Base-by-base conservation (phyloP, 2,113 vertebrate species). In the Halichoerus grypus region DNA sequence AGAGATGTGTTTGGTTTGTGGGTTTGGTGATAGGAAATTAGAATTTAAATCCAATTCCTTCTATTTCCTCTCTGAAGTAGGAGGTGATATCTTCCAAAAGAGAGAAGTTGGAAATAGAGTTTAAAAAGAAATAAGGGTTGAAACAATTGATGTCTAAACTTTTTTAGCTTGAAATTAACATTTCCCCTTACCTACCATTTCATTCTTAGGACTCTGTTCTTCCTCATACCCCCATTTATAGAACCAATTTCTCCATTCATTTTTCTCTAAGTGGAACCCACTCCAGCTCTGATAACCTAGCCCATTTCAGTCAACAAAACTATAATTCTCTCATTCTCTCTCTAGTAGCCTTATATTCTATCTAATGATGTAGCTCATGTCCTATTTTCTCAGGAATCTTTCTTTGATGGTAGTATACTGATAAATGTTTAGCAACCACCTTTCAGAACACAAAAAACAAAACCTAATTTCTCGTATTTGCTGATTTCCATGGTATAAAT, bases 371-470 rank as follows among this genome's bases (percentile, higher is more conserved):
- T 26, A 72, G 6, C n/a, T 19, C 46, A 85, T 72, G 21, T 71
- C 33, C 4, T 42, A 26, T 65, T 22, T 72, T 53, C 39, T 72
- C n/a, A 72, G 49, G 14, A 80, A 80, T 46, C 63, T 94, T 79
- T 79, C 63, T 85, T 26, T 85, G 63, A 16, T 61, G 19, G 12
- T 76, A 42, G 18, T 81, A 31, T 19, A 10, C 24, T 46, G 22
- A 65, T 31, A 94, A 77, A 86, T 85, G 31, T 72, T 94, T 80
- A 86, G 81, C 22, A 88, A 76, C 36, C 59, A 88, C 36, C 33
- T 88, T 69, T 92, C 39, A 91, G 59, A 72, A 76, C 65, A 46
- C 31, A 88, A 39, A 49, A 86, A 49, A 33, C 21, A 72, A 92
- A 87, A 87, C 63, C 11, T 22, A 16, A 57, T 88, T 55, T 76